phyloP scores from a whole-genome alignment of 2,888 invertebrate species.

The Acronicta psi region DNA sequence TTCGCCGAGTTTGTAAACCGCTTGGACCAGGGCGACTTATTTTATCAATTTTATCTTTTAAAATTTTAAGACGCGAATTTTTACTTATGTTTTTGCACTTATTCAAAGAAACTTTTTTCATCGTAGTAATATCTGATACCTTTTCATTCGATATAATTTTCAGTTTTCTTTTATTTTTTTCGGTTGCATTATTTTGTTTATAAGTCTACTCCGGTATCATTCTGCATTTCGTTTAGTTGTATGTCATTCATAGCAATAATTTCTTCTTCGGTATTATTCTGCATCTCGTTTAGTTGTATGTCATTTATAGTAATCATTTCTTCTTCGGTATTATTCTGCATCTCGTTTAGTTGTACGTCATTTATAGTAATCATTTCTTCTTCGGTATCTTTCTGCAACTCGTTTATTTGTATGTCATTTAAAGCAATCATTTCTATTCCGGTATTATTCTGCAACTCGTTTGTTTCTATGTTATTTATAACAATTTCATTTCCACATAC shows the following conservation, averaged over 20 bases:
- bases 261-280: no score
- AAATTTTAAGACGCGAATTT: constrained; percentile 26
- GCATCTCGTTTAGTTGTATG: no score
- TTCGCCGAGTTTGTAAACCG: constrained; percentile 34
- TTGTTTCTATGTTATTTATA: constrained; percentile 26
- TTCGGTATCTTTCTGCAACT: constrained; percentile 21
- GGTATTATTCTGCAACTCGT: constrained; percentile 23
- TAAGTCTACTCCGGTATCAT: no score
- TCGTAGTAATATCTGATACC: constrained; percentile 35
- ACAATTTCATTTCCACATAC: constrained; percentile 38
- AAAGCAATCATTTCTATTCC: constrained; percentile 18
- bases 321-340: constrained; percentile 27
- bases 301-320: no score
- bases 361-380: constrained; percentile 20
- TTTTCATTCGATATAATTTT: constrained; percentile 35
- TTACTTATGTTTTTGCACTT: constrained; percentile 28
- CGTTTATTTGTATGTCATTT: constrained; percentile 20
- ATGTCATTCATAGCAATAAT: no score
- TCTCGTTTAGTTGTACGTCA: constrained; percentile 21
- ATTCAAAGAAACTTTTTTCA: constrained; percentile 31
- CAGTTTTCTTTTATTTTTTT: constrained; percentile 29
- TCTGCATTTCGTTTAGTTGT: no score
- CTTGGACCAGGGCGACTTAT: constrained; percentile 28
- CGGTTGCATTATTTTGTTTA: constrained; percentile 31
- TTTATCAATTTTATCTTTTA: constrained; percentile 19